Percentiles rank a stretch among this genome's conserved stretches.
Evolutionary conservation across 2,113 vertebrate genomes (phyloP).

Genomic region (Anguilla rostrata): DNA sequence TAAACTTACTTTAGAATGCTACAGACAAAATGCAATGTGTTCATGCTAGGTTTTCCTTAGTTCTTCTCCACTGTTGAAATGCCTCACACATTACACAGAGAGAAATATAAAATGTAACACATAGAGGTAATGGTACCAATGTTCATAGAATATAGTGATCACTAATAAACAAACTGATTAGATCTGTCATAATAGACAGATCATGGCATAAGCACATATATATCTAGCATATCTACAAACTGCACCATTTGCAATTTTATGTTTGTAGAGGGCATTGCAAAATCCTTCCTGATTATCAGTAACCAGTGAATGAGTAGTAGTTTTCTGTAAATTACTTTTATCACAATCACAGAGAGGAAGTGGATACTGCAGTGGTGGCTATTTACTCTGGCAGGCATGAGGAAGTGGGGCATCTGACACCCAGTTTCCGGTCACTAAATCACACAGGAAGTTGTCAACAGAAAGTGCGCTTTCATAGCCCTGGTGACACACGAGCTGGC

Average conservation of each 20-base stretch:
- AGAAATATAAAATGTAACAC: too few relatives aligned
- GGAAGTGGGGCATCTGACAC: conserved; percentile 52
- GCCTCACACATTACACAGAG: neutral
- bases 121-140: too few relatives aligned
- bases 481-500: conserved; percentile 69
- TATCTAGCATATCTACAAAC: neutral
- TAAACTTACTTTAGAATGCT: too few relatives aligned
- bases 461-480: conserved; percentile 70
- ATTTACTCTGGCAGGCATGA: conserved; percentile 80
- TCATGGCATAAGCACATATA: neutral
- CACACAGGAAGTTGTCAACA: conserved; percentile 59
- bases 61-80: neutral
- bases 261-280: neutral
- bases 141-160: too few relatives aligned
- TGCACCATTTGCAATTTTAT: neutral
- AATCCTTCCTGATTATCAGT: neutral
- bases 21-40: neutral
- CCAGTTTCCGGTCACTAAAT: conserved; percentile 61
- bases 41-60: neutral
- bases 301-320: neutral
- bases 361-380: neutral
- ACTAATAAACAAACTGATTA: too few relatives aligned
- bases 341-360: neutral
- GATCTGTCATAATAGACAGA: too few relatives aligned
- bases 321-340: neutral